Base-by-base conservation (phyloP, 2,113 vertebrate species). In the Pteruthius melanotis region DNA sequence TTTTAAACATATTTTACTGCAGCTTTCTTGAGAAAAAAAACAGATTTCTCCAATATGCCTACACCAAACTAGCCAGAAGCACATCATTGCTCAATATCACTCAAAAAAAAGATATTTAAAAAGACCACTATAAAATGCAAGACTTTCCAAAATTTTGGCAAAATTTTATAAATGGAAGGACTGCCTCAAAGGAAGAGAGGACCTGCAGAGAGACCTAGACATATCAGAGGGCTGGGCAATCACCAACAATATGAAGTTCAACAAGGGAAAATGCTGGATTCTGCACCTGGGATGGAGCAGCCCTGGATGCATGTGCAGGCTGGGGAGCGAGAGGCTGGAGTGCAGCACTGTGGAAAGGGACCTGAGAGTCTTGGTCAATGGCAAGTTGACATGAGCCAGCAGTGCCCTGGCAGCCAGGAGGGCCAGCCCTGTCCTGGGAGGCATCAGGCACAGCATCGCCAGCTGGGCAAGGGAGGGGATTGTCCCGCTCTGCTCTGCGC, bases 361-460 rank as follows among this genome's bases (percentile, higher is more conserved):
- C 31, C 12, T 39, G 13, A 1, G 31, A 3, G 5, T 3, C 8
- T 2, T 9, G 31, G 44, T 20, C 1, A 0, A 19, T n/a, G 23
- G 19, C 5, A 59, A 44, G 37, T 0, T 39, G 33, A 13, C 1
- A 1, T 11, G 37, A 44, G 18, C 0, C 35, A 15, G 49, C 49
- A 56, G 49, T 35, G 50, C 44, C 59, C 22, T 28, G 33, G 31
- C 37, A 89, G 37, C 27, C 69, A 68, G 45, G 20, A 68, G 13
- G 6, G 16, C 4, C 60, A 68, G 0, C 3, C 3, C 0, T 60
- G 78, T n/a, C 39, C n/a, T 39, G 45, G 3, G 8, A 33, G 1
- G 5, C 28, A 75, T 53, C 60, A 82, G 69, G 53, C 1, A 66
- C 39, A 81, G 37, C 77, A 74, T 39, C 1, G 0, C 22, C 56